Conservation (phyloP, 2,113 vertebrate species). For the Acrocephalus kingi region DNA sequence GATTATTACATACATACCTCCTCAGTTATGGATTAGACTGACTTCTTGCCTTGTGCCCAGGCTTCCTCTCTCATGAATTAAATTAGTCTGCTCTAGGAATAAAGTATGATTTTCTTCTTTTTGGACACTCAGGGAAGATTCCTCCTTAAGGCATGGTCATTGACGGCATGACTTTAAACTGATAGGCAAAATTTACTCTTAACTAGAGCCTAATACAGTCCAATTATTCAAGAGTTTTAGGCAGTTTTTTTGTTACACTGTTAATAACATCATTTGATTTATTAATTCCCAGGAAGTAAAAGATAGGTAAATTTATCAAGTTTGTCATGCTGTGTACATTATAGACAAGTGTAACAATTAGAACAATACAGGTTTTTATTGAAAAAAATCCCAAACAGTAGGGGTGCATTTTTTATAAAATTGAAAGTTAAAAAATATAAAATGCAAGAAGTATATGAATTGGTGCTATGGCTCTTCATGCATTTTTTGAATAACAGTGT, state of each 20-base stretch:
- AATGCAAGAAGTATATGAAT: background rate
- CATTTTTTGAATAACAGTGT: background rate
- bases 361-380: background rate
- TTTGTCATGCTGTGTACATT: background rate
- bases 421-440: background rate
- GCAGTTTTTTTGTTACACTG: background rate
- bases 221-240: background rate
- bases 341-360: background rate
- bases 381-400: background rate
- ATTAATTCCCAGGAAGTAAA: background rate
- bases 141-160: background rate
- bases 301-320: background rate
- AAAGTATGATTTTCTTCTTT: background rate
- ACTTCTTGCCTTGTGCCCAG: background rate
- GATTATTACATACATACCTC: background rate
- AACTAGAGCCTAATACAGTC: background rate
- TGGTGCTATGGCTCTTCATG: background rate
- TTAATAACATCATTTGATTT: background rate
- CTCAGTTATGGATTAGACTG: background rate
- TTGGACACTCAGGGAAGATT: background rate
- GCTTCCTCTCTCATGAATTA: background rate
- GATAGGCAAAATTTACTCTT: background rate
- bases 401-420: background rate
- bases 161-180: background rate
- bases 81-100: background rate